Base-by-base conservation (phyloP, 1,140 invertebrate genomes). In the Drosophila trapezifrons region DNA sequence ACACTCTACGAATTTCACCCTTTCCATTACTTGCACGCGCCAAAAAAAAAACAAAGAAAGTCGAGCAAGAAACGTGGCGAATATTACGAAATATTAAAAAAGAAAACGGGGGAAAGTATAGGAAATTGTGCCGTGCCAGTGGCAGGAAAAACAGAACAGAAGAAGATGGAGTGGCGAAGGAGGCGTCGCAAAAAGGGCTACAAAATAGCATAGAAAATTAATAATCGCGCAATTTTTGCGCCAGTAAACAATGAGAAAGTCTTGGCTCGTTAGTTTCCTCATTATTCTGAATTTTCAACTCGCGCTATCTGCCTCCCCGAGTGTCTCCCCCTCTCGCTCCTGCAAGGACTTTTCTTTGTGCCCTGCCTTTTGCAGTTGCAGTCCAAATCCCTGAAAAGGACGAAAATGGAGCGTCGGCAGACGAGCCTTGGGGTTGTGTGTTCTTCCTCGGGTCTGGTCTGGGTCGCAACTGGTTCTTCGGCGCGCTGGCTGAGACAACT, bases 191-290 rank as follows among this genome's bases (percentile, higher is more conserved):
- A 66, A 85, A 40, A 63, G 20, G 57, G 71, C 83, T 80, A 74
- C 84, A 89, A 89, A 89, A 89, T 89, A 89, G 84, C 85, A 89
- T 89, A 83, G 84, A 89, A 89, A 89, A 89, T 89, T 89, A 89
- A 89, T 89, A 89, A 87, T 87, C 83, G 83, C 84, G 84, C 83
- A 84, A 89, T 89, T 89, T 78, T 89, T 87, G 80, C 77, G 80
- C 84, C 83, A 87, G 83, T 87, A 87, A 87, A 89, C 84, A 89
- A 89, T 89, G 84, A 55, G 86, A 89, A 89, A 87, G 83, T 87
- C 83, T 87, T 87, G 83, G 84, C 83, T 87, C 83, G 83, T 87
- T 87, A 89, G 80, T 89, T 89, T 89, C 84, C 84, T 89, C 84
- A 89, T 89, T 89, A 89, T 89, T 89, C 84, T 84, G 84, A 77